Percentiles rank a stretch among this genome's conserved stretches.
These are phyloP conservation scores for Eremophila alpestris DNA, from an alignment of 2,797 vertebrate genomes.

Conservation along the genomic window DNA sequence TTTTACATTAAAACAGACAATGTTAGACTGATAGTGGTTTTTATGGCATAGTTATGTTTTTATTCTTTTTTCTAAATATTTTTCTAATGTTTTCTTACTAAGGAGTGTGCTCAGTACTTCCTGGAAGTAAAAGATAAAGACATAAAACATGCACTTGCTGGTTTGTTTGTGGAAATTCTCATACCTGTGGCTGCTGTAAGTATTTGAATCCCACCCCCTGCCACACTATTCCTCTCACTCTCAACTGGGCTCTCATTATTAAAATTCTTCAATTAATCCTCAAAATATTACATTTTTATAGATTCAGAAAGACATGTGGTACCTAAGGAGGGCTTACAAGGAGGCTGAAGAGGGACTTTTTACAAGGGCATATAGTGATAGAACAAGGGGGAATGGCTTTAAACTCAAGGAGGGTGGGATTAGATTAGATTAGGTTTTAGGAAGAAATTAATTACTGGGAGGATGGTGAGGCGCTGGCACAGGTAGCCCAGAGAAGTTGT, in stretches of 20 bases:
- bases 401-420: background rate
- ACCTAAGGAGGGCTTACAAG: background rate
- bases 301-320: background rate
- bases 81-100: slow-evolving; percentile 8
- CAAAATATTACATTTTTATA: background rate
- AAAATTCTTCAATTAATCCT: background rate
- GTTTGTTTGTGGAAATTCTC: slow-evolving; percentile 99
- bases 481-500: background rate
- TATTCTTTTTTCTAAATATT: background rate
- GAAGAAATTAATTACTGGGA: background rate
- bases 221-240: background rate
- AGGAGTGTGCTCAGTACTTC: slow-evolving; percentile 99
- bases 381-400: background rate
- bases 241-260: background rate
- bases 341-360: background rate
- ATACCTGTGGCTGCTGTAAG: slow-evolving; percentile 99
- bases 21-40: background rate
- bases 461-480: background rate
- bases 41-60: background rate
- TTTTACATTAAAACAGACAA: background rate
- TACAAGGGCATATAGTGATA: background rate
- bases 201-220: slow-evolving; percentile 31
- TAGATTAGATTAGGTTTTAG: background rate
- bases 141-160: slow-evolving; percentile 96
- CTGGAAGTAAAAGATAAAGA: slow-evolving; percentile 99